Evolutionary conservation across 2,113 vertebrate genomes (phyloP), one percentile per base, ranked within the genome.

Genomic region (Gavia stellata): DNA sequence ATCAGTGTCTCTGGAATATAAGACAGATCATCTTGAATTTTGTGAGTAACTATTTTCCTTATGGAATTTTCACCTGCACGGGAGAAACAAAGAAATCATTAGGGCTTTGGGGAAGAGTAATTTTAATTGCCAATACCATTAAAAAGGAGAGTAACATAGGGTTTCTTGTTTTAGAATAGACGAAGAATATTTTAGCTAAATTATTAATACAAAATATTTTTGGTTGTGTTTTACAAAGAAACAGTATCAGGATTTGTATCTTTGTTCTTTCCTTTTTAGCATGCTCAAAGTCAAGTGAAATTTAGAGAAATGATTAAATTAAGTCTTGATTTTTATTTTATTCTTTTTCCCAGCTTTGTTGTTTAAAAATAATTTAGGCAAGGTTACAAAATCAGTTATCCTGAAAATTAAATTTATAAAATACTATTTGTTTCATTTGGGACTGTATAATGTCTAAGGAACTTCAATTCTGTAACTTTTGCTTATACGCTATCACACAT

Each of bases 121-220:
- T 84, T 92, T 86, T 93, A 71, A 72, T 83, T 97, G 82, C 33
- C 75, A 81, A 62, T 72, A 29, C 19, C 17, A 23, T 65, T 61
- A 9, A 38, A 86, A 80, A 52, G 31, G 38, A 70, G 73, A 40
- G 17, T 25, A 40, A 67, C 9, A 3, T 9, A 56, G 5, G n/a
- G 13, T 63, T 88, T 88, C 44, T 83, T 53, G 19, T 19, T 73
- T 58, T 86, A 65, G 29, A 78, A 56, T n/a, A 87, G 40, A 79
- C 3, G 17, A 88, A 36, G 53, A 47, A 56, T 90, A 84, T 72
- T 90, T 96, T 59, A 62, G 67, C 71, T 90, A 67, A 96, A 93
- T 95, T 52, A 93, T 89, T 92, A 81, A 94, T 92, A 36, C 21
- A 84, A 86, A 42, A 71, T 71, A 78, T 86, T 74, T 86, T 95